These are phyloP conservation scores for Equus quagga DNA, from an alignment of 2,113 vertebrate species.

Conservation along the genomic window DNA sequence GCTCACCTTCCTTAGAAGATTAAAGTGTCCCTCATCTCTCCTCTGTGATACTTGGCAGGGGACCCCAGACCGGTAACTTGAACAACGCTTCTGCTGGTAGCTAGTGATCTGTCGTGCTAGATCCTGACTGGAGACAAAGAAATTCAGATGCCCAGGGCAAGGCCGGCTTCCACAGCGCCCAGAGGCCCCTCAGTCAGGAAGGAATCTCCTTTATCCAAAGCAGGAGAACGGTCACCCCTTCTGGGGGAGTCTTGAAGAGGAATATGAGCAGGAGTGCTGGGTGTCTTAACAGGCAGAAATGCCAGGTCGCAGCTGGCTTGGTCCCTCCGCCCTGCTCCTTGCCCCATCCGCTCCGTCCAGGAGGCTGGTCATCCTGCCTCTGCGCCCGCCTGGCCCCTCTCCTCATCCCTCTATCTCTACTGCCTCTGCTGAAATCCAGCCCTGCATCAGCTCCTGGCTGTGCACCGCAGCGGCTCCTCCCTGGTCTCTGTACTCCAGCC, in stretches of 20 bases:
- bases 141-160: not conserved
- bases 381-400: not conserved
- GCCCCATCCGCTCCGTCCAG: not conserved
- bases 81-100: not conserved
- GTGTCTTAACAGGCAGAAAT: not conserved
- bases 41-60: not conserved
- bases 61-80: not conserved
- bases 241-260: not conserved
- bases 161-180: not conserved
- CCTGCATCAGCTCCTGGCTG: not conserved
- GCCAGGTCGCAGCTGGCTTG: rapidly evolving
- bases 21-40: not conserved
- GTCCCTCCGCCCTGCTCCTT: too few relatives aligned
- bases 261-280: not conserved
- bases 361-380: not conserved
- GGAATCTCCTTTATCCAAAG: not conserved
- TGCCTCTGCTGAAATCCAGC: not conserved
- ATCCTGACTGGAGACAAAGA: not conserved
- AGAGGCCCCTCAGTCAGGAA: not conserved
- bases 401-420: not conserved
- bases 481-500: rapidly evolving
- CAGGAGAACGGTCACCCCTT: not conserved
- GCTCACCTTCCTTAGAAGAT: not conserved
- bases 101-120: not conserved
- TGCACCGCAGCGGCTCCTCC: not conserved